Evolutionary conservation across 1,140 invertebrate genomes (phyloP).

Genomic region (Harlomillsia oculata): DNA sequence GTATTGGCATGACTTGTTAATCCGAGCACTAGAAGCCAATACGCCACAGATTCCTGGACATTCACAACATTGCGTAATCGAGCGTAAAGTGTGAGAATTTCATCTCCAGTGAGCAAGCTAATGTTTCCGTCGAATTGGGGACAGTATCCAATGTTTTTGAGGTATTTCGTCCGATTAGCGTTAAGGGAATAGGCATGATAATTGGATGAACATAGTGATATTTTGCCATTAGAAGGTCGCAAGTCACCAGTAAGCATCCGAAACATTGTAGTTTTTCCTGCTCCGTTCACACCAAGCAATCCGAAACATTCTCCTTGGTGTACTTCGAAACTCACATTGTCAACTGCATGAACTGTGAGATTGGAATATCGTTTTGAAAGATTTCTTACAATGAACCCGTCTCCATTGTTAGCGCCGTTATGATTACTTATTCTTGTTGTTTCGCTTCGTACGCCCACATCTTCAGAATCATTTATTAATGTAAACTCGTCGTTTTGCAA

Average conservation of each 20-base stretch:
- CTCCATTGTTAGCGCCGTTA: not conserved
- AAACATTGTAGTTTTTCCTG: constrained; percentile 42
- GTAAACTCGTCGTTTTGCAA: not conserved
- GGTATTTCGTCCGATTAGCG: constrained; percentile 38
- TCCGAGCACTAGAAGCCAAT: too few relatives aligned
- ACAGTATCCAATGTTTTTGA: constrained; percentile 43
- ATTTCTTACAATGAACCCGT: not conserved
- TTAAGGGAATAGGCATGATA: too few relatives aligned
- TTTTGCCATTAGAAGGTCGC: constrained; percentile 45
- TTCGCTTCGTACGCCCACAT: not conserved
- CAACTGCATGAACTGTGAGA: constrained; percentile 21
- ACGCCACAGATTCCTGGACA: too few relatives aligned
- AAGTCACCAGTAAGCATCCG: constrained; percentile 48
- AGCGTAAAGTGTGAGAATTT: constrained; percentile 49
- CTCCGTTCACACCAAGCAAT: constrained; percentile 42
- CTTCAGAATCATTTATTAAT: not conserved
- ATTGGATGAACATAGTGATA: constrained; percentile 42
- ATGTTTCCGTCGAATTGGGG: constrained; percentile 51
- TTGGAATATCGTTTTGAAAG: constrained; percentile 1
- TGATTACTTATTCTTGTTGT: not conserved
- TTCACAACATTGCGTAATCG: too few relatives aligned
- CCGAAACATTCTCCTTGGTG: constrained; percentile 46
- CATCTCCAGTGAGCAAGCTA: constrained; percentile 47
- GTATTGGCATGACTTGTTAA: not conserved
- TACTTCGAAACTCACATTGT: constrained; percentile 26